Base-by-base conservation (phyloP, 1,140 invertebrate genomes). In the Rhyacophila brunnea region DNA sequence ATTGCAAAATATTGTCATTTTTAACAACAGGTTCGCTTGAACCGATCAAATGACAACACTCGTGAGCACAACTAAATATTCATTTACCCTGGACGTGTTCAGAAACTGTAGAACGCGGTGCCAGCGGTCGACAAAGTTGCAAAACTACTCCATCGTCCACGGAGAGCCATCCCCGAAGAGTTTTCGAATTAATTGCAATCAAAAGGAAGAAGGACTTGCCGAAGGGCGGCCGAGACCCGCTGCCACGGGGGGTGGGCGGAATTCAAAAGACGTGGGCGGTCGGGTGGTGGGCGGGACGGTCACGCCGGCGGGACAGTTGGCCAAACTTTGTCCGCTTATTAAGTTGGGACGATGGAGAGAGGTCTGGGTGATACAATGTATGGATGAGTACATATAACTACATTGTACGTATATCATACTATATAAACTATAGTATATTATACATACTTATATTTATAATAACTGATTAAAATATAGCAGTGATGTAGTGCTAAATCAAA, bases 161-260 rank as follows among this genome's bases (percentile, higher is more conserved):
- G 13, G 53, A 18, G 11, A 18, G 10, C 40, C 38, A 28, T 28
- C 23, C 4, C 23, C 23, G 23, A 3, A 28, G 36, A 46, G 40
- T 69, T 70, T 71, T 70, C 69, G 73, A 77, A 78, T 75, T 78
- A 78, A 78, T 77, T 76, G 75, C 75, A 78, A 77, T 78, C 74
- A 78, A 75, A 75, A 76, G 72, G 72, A 75, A 75, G 73, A 73
- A n/a, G 15, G n/a, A 15, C 38, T 15, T n/a, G 11, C 38, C 38
- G 11, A 15, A 15, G n/a, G 15, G 38, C 38, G 38, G n/a, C 38
- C 3, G 11, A 11, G 11, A 40, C n/a, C 38, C 38, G 15, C 38
- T n/a, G 38, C 11, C 3, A n/a, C 3, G 38, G 38, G 38, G 11
- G 11, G 11, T 6, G 34, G 38, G 4, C 4, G 38, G 38, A 40